These are phyloP conservation scores for Chionomys nivalis DNA, from an alignment of 2,113 vertebrate species.

Conservation along the genomic window DNA sequence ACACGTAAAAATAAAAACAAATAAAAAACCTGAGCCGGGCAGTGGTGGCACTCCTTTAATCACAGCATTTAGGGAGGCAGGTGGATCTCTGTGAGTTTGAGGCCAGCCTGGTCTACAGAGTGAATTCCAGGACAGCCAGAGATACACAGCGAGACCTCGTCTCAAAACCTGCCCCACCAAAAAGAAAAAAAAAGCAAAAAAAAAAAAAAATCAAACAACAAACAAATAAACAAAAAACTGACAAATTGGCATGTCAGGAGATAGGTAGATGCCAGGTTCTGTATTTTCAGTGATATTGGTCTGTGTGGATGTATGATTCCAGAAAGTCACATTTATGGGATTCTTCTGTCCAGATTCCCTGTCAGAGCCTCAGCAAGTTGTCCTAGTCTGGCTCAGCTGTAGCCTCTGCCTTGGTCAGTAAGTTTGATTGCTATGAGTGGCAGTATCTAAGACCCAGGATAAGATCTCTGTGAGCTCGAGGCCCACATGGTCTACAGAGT, in stretches of 20 bases:
- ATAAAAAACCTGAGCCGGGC: too few species aligned
- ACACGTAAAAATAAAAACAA: background rate
- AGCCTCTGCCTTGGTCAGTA: constrained; percentile 44
- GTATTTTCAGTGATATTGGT: background rate
- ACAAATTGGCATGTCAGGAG: background rate
- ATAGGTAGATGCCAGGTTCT: background rate
- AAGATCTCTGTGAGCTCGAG: background rate
- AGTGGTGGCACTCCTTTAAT: too few species aligned
- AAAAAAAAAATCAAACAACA: too few species aligned
- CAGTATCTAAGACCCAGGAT: background rate
- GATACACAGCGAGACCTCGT: too few species aligned
- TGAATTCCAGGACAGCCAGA: too few species aligned
- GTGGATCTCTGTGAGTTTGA: too few species aligned
- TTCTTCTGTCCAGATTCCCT: background rate
- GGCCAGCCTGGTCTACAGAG: too few species aligned
- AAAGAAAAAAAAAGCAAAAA: too few species aligned
- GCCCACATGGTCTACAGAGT: background rate
- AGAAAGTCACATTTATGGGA: background rate
- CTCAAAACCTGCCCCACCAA: too few species aligned
- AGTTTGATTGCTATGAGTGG: background rate
- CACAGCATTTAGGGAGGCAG: too few species aligned
- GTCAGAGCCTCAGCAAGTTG: background rate
- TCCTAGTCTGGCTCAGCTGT: background rate
- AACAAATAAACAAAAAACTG: background rate
- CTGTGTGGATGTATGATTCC: background rate